Evolutionary conservation across 1,140 invertebrate species (phyloP).

Genomic region (Drosophila orena): DNA sequence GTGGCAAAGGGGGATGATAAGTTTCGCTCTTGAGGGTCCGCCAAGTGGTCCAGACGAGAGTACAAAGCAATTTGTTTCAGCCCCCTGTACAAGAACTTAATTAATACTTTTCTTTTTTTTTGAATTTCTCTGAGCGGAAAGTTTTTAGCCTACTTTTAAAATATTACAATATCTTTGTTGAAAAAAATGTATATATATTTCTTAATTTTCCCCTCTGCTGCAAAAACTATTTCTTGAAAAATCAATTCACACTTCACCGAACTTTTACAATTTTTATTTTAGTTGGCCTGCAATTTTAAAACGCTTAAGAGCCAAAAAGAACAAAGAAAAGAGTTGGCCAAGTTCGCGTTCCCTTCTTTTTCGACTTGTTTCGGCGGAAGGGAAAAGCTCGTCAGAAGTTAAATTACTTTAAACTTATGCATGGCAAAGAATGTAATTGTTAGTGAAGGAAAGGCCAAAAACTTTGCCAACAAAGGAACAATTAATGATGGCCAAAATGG

Average conservation of each 20-base stretch:
- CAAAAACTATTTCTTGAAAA: background rate
- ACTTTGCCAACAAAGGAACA: slow-evolving; percentile 50
- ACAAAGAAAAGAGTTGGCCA: slow-evolving; percentile 34
- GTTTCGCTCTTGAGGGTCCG: background rate
- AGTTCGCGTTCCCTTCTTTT: slow-evolving; percentile 39
- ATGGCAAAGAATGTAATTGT: slow-evolving; percentile 47
- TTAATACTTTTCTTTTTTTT: background rate
- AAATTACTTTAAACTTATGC: slow-evolving; percentile 78
- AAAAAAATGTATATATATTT: background rate
- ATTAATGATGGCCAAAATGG: slow-evolving; percentile 22
- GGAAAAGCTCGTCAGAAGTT: slow-evolving; percentile 62
- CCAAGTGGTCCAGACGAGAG: background rate
- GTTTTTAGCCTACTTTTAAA: slow-evolving; percentile 9
- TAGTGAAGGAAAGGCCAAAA: slow-evolving; percentile 47
- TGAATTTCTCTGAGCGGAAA: background rate
- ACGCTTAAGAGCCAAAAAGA: slow-evolving; percentile 30
- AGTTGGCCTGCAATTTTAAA: slow-evolving; percentile 34
- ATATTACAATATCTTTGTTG: background rate
- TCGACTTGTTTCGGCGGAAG: slow-evolving; percentile 36
- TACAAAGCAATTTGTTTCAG: slow-evolving; percentile 17
- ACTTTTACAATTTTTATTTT: slow-evolving; percentile 29
- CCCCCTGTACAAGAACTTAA: slow-evolving; percentile 1
- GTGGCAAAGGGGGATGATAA: slow-evolving; percentile 1
- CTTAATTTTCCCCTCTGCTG: slow-evolving; percentile 6
- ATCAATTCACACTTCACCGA: slow-evolving; percentile 40